Percentiles rank a stretch among this genome's conserved stretches.
phyloP scores from a whole-genome alignment of 1,140 invertebrate species.

The Drosophila lowei region DNA sequence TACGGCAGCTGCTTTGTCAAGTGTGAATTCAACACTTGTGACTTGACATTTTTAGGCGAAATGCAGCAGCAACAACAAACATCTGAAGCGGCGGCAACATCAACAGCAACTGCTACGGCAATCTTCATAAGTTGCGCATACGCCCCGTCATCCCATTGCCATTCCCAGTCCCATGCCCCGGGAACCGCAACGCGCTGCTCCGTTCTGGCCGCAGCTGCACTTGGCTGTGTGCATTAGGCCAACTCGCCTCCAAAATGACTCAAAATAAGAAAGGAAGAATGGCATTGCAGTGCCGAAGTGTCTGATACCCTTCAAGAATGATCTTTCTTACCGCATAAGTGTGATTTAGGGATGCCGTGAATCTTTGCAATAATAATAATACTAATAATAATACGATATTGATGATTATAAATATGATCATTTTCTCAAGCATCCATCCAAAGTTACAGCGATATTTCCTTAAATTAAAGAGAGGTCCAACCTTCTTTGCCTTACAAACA shows the following conservation, averaged over 20 bases:
- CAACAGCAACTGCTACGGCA: constrained; percentile 54
- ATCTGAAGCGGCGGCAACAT: constrained; percentile 20
- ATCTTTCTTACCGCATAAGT: too few species aligned
- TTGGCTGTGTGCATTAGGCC: constrained; percentile 64
- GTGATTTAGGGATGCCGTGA: too few species aligned
- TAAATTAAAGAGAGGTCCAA: too few species aligned
- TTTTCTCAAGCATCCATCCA: too few species aligned
- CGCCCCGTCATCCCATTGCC: constrained; percentile 29
- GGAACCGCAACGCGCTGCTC: constrained; percentile 16
- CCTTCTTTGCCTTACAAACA: too few species aligned
- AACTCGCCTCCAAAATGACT: constrained; percentile 50
- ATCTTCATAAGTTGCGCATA: constrained; percentile 79
- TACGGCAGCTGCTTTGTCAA: constrained; percentile 69
- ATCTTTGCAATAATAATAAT: too few species aligned
- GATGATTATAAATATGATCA: too few species aligned
- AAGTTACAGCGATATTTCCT: too few species aligned
- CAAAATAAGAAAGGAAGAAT: constrained; percentile 26
- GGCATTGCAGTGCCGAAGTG: too few species aligned
- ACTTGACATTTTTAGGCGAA: constrained; percentile 80
- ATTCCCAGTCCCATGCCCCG: not conserved
- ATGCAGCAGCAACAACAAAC: constrained; percentile 29
- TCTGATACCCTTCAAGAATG: too few species aligned
- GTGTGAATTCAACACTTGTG: constrained; percentile 81
- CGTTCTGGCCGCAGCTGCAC: constrained; percentile 61
- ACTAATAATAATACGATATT: too few species aligned